Base-by-base conservation (phyloP, 2,888 invertebrate genomes). In the Clostera curtula region DNA sequence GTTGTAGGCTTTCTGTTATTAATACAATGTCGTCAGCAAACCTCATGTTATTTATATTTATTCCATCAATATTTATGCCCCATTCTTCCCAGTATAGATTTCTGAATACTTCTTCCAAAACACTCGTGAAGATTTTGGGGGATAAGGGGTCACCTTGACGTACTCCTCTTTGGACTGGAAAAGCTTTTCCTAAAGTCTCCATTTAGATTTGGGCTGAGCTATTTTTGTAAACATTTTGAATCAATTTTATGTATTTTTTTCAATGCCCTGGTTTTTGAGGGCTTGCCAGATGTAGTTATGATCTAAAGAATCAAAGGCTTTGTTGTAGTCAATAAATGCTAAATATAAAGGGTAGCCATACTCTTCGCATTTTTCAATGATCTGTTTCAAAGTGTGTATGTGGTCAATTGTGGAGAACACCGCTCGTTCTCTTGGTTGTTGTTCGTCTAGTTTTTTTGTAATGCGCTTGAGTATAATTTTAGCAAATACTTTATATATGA, bases 131-230 rank as follows among this genome's bases (percentile, higher is more conserved):
- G 3, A 34, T 19, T 10, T 29, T 34, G 22, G 39, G 39, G 7
- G 36, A 39, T 2, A 43, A 19, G 12, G 37, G 35, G 24, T 43
- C 36, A 2, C 40, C 36, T 20, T 43, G 40, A 17, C 36, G 34
- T 9, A 43, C 39, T 5, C 39, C 33, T 16, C 23, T 28, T 4
- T 35, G 8, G 3, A 35, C 27, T 5, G 17, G 24, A 19, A 43
- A 39, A 8, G 8, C n/a, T 5, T 32, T 24, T 14, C 31, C 25
- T 20, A 20, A 9, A 9, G 23, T 16, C 24, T 36, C 29, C 11
- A 27, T 20, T 10, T 14, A 25, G 8, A 24, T 24, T 21, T 25
- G 27, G 12, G 12, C 16, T 3, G 11, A 11, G 15, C 23, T 28
- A 15, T 26, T 19, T 19, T 25, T 7, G 11, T 22, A 19, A 8